Evolutionary conservation across 2,113 vertebrate species (phyloP).

Genomic region (Thomomys bottae): DNA sequence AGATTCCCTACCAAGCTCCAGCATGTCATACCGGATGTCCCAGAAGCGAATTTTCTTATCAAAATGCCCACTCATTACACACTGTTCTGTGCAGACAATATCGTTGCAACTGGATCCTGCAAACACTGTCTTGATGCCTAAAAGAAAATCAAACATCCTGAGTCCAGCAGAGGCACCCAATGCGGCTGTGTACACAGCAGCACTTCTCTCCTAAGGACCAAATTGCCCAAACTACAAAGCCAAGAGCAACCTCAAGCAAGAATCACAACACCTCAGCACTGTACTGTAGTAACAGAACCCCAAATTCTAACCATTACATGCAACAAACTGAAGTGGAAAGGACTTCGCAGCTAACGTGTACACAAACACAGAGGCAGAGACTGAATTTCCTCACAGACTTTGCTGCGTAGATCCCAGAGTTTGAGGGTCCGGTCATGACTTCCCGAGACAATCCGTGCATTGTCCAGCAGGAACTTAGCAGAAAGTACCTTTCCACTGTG

Average conservation of each 20-base stretch:
- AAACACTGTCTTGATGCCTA: constrained; percentile 99
- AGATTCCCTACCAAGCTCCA: neutral
- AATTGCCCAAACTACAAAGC: accelerated
- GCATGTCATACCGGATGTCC: constrained; percentile 94
- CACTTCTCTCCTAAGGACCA: neutral
- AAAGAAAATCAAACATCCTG: neutral
- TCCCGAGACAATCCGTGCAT: constrained; percentile 96
- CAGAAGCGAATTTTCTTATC: constrained; percentile 99
- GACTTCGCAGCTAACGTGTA: neutral
- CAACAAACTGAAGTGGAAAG: accelerated
- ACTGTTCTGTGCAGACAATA: constrained; percentile 98
- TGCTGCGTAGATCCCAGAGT: constrained; percentile 98
- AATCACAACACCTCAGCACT: no score
- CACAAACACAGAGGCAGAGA: neutral
- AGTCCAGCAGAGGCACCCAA: neutral
- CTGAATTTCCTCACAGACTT: constrained; percentile 94
- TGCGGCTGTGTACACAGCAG: accelerated
- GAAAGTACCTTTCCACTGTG: constrained; percentile 98
- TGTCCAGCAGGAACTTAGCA: constrained; percentile 97
- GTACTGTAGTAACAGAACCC: neutral
- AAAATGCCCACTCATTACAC: constrained; percentile 99
- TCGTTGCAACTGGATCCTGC: constrained; percentile 99
- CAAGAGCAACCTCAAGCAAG: neutral
- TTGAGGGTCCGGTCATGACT: constrained; percentile 98
- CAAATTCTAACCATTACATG: neutral